Evolutionary conservation across 1,140 invertebrate species (phyloP).

Genomic region (Meloidogyne chitwoodi): DNA sequence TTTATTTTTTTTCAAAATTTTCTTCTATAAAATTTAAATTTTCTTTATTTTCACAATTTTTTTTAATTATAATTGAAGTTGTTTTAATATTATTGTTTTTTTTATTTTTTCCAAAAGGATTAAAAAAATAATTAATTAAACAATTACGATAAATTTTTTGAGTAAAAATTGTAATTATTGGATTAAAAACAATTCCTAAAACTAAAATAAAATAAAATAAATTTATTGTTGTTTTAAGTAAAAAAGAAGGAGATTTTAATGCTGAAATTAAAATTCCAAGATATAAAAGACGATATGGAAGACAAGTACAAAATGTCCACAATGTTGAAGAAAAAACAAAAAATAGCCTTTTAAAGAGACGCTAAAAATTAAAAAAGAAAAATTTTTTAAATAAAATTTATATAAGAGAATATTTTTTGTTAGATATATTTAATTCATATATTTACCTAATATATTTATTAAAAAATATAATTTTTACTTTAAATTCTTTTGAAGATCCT

Average conservation of each 20-base stretch:
- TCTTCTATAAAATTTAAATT: too few relatives aligned
- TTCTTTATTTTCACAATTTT: too few relatives aligned
- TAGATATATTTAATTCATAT: too few relatives aligned
- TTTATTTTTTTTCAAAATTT: too few relatives aligned
- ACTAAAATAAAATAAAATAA: slow-evolving; percentile 48
- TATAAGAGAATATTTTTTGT: too few relatives aligned
- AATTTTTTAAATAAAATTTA: too few relatives aligned
- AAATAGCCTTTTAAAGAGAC: slow-evolving; percentile 55
- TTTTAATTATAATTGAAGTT: too few relatives aligned
- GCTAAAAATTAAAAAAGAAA: slow-evolving; percentile 35
- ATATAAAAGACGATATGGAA: slow-evolving; percentile 54
- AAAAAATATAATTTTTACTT: slow-evolving; percentile 18
- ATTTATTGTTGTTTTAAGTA: slow-evolving; percentile 32
- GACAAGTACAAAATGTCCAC: slow-evolving; percentile 57
- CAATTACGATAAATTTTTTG: background rate
- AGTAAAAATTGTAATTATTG: slow-evolving; percentile 34
- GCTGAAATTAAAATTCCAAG: slow-evolving; percentile 30
- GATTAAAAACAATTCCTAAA: slow-evolving; percentile 54
- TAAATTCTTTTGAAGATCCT: slow-evolving; percentile 22
- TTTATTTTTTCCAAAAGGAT: background rate
- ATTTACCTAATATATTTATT: too few relatives aligned
- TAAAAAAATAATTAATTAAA: background rate
- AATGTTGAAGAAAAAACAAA: slow-evolving; percentile 56
- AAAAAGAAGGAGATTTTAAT: background rate
- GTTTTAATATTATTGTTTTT: background rate